Conservation (phyloP, 2,797 vertebrate genomes). For the Sebastes diaconus region DNA sequence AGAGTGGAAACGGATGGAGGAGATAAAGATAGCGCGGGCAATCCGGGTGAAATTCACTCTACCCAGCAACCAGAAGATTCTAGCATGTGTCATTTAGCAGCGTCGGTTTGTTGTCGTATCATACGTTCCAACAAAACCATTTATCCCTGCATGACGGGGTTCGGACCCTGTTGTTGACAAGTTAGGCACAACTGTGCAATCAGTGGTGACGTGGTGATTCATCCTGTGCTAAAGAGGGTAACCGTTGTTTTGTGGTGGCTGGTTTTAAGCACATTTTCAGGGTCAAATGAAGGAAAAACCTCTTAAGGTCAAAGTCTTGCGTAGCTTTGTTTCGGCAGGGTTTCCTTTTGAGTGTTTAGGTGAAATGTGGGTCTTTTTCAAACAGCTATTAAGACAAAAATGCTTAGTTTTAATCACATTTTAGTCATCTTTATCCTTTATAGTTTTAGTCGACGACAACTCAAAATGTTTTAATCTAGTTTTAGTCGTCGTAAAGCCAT, state of each 20-base stretch:
- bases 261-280: not conserved
- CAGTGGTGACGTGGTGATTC: not conserved
- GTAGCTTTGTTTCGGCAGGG: accelerated
- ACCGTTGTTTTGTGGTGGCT: not conserved
- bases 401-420: too few relatives aligned
- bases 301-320: not conserved
- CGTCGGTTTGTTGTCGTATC: not conserved
- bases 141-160: not conserved
- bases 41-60: constrained; percentile 36
- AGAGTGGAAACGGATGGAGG: constrained; percentile 21
- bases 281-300: not conserved
- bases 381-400: too few relatives aligned
- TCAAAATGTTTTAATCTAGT: too few relatives aligned
- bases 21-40: constrained; percentile 66
- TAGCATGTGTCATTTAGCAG: not conserved
- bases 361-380: not conserved
- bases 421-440: too few relatives aligned
- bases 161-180: not conserved
- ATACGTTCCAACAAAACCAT: not conserved
- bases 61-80: constrained; percentile 63
- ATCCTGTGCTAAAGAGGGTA: not conserved
- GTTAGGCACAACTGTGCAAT: constrained; percentile 25
- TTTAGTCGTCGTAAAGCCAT: too few relatives aligned
- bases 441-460: too few relatives aligned
- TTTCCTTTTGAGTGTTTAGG: not conserved